phyloP scores from a whole-genome alignment of 2,113 vertebrate genomes.

The Cyrtonyx montezumae region DNA sequence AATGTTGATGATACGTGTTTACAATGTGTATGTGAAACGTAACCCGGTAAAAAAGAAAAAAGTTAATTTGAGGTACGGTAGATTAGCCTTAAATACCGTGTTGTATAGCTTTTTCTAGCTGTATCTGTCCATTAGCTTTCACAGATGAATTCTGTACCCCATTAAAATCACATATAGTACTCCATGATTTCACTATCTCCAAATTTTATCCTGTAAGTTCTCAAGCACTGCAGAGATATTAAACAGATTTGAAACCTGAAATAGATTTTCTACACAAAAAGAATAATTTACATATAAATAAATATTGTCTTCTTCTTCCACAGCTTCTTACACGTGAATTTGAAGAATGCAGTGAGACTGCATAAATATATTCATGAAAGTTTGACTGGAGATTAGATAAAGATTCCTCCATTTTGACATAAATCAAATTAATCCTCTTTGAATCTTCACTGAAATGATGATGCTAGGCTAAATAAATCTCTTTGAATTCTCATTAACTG shows the following conservation, averaged over 20 bases:
- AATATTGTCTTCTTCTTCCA: conserved; percentile 23
- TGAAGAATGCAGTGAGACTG: conserved; percentile 31
- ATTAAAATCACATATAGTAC: not conserved
- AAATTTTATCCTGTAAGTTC: not conserved
- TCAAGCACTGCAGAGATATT: not conserved
- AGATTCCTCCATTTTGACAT: conserved; percentile 63
- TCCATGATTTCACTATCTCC: not conserved
- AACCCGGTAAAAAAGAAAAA: not conserved
- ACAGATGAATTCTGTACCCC: not conserved
- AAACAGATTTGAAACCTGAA: conserved; percentile 18
- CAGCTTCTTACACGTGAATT: conserved; percentile 21
- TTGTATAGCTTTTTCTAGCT: not conserved
- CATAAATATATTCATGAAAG: conserved; percentile 58
- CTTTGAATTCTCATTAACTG: conserved; percentile 70
- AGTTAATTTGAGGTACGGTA: not conserved
- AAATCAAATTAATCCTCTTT: conserved; percentile 71
- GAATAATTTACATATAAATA: conserved; percentile 50
- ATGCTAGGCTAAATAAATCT: conserved; percentile 68
- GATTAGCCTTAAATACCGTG: not conserved
- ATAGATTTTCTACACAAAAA: conserved; percentile 43
- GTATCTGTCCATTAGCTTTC: not conserved
- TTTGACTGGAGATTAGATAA: conserved; percentile 58
- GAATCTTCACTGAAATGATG: conserved; percentile 60
- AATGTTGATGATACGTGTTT: not conserved
- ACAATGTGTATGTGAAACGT: not conserved